phyloP scores from a whole-genome alignment of 2,888 invertebrate genomes.

The Megaustenia siamemsis region DNA sequence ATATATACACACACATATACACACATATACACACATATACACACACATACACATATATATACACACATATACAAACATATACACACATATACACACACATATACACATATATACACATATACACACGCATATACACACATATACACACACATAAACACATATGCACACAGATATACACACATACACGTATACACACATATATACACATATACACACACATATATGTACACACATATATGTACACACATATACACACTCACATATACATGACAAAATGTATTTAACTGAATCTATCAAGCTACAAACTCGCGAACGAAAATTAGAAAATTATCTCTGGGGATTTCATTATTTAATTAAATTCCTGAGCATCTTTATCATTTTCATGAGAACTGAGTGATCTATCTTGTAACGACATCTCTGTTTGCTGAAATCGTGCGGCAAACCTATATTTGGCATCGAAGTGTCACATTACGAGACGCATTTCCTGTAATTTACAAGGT shows the following conservation, averaged over 20 bases:
- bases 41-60: not conserved
- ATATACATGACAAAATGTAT: not conserved
- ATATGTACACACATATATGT: not conserved
- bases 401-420: no score
- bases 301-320: no score
- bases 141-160: not conserved
- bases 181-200: conserved; percentile 18
- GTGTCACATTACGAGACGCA: no score
- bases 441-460: no score
- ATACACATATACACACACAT: conserved; percentile 3
- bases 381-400: no score
- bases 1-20: not conserved
- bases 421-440: no score
- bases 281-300: no score
- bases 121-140: not conserved
- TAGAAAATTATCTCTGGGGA: no score
- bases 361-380: no score
- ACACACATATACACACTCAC: not conserved
- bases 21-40: not conserved
- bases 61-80: not conserved
- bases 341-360: no score
- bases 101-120: not conserved
- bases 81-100: not conserved
- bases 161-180: conserved; percentile 2
- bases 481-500: no score